Evolutionary conservation across 2,113 vertebrate species (phyloP).

Genomic region (mouse (Mus musculus)): DNA sequence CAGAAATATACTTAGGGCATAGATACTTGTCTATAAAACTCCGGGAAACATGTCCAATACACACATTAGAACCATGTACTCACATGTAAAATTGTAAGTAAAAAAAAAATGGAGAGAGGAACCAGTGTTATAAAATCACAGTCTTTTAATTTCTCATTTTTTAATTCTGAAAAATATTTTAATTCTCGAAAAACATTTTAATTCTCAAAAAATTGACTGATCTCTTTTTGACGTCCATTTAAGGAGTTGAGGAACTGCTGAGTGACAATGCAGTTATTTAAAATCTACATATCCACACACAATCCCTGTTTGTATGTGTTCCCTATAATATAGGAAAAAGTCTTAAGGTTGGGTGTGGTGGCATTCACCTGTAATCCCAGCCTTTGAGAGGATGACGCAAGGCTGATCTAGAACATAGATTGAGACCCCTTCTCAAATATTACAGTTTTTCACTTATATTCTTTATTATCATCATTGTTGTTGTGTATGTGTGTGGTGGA

Average conservation of each 20-base stretch:
- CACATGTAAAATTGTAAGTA: slow-evolving; percentile 29
- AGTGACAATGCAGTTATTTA: slow-evolving; percentile 12
- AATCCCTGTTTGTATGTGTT: not conserved
- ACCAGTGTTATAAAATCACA: not conserved
- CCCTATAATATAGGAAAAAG: not conserved
- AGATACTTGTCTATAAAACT: slow-evolving; percentile 34
- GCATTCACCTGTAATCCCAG: not conserved
- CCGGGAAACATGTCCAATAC: not conserved
- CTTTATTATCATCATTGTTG: not conserved
- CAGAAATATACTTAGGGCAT: not conserved
- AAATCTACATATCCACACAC: not conserved
- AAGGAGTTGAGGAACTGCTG: not conserved
- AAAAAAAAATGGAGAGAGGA: not conserved
- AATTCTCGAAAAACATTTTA: not conserved
- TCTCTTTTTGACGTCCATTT: slow-evolving; percentile 38
- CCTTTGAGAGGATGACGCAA: not conserved
- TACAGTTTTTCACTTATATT: not conserved
- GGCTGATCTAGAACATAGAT: not conserved
- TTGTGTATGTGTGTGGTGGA: not conserved
- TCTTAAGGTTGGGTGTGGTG: not conserved
- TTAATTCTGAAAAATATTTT: not conserved
- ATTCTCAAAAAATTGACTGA: not conserved
- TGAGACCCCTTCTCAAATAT: not conserved
- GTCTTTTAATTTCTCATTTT: slow-evolving; percentile 5
- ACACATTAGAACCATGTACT: not conserved